Evolutionary conservation across 2,797 vertebrate species (phyloP), one percentile per base, ranked within the genome.

Genomic region (Percopsis omiscomaycus): DNA sequence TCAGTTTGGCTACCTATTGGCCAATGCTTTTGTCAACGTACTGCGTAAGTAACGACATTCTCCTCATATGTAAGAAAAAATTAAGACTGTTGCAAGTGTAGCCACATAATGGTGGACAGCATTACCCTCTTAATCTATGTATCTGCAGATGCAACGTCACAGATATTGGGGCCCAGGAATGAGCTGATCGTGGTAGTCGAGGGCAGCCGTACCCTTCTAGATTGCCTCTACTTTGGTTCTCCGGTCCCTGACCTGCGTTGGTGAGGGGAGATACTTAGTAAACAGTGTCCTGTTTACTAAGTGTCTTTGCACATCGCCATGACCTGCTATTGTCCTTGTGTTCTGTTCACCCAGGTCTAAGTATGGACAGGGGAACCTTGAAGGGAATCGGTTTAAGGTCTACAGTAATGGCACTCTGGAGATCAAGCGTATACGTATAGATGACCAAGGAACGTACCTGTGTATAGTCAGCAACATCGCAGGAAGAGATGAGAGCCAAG

Each of bases 21-120:
- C 96, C 84, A 99, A 99, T 0, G 97, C 96, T 59, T 98, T 98
- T 3, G 93, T 99, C 89, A 97, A 94, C 0, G 95, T 98, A 51
- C 89, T 98, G 55, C 96, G 98, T 98, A 90, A 92, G 88, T 87
- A 29, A 55, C 13, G 6, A 2, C 37, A 60, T 11, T 29, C 0
- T 28, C 27, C 16, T 50, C 10, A 0, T 28, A 22, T 56, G 54
- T 12, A 22, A 3, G 60, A 45, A 13, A 3, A 9, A 42, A 42
- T 42, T 42, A 42, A 9, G 37, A 42, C 8, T 42, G 9, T 42
- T 22, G 22, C 22, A 22, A 22, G 37, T 42, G 37, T 42, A 42
- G 37, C 6, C 37, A 42, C 37, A 9, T 42, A 42, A 42, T 6
- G 37, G 8, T 9, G 9, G 37, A 9, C 37, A 42, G 37, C 37